Evolutionary conservation across 2,113 vertebrate species (phyloP), one percentile per base, ranked within the genome.

Genomic region (Lophotis ruficrista): DNA sequence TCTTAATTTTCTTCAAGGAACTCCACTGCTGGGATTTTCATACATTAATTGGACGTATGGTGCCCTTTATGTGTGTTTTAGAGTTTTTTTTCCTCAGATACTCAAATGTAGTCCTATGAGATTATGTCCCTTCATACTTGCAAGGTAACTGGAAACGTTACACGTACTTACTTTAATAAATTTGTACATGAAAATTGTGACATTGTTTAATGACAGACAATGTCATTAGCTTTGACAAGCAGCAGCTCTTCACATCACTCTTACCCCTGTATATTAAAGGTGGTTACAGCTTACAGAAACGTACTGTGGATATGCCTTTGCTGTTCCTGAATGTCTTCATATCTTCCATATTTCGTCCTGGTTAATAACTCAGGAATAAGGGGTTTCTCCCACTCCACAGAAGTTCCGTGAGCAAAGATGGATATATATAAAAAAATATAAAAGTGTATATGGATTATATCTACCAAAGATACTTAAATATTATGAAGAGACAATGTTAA

Each of bases 1-100:
- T 92, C 83, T 94, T 86, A 22, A 68, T 93, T 92, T 92, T 89
- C 37, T 90, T 66, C 64, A 75, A 81, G 45, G 12, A 79, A 65
- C 25, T 87, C 47, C 13, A 27, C 54, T 84, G 30, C 37, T 77
- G 47, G 28, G 28, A 45, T 54, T 89, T 77, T 27, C 33, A 64
- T 35, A 35, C 2, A 0, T 56, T 91, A 62, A 86, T 66, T 19
- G 0, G 25, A 25, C 20, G 58, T 77, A 33, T 1, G 6, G 22
- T 37, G 30, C 28, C 76, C 50, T 90, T 81, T 66, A 35, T 5
- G 3, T 50, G 14, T 19, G n/a, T 73, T 57, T 73, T 35, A 12
- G n/a, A 53, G 31, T 17, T 33, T 12, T 31, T 83, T 65, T 83
- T 47, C 41, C 14, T 89, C n/a, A 30, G n/a, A 81, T 22, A 37